Evolutionary conservation across 2,113 vertebrate genomes (phyloP).

Genomic region (Illadopsis cleaveri): DNA sequence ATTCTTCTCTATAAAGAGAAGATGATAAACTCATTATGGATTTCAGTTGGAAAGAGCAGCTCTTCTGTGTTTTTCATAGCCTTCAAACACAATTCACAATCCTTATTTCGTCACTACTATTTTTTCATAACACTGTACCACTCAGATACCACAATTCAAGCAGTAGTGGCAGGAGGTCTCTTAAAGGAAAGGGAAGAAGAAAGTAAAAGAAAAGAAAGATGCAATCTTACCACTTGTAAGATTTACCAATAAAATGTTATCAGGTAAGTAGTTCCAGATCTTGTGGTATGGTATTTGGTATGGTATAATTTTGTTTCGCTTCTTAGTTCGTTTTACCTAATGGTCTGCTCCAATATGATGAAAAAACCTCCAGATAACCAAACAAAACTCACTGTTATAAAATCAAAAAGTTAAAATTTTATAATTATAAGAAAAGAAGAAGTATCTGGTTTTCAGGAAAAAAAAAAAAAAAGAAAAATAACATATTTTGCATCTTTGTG

Average conservation of each 20-base stretch:
- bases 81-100: neutral
- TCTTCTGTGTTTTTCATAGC: neutral
- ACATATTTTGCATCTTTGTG: neutral
- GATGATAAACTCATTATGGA: neutral
- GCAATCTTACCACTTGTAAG: neutral
- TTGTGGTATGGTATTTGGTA: neutral
- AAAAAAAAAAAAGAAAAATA: neutral
- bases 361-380: neutral
- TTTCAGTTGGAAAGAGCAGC: neutral
- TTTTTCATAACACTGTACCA: neutral
- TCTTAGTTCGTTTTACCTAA: neutral
- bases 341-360: neutral
- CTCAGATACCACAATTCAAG: neutral
- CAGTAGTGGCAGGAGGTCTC: neutral
- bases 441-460: neutral
- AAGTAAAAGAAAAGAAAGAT: neutral
- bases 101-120: neutral
- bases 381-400: neutral
- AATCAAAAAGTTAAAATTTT: neutral
- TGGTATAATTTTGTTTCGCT: fast-evolving
- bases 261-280: neutral
- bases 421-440: neutral
- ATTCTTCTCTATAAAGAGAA: neutral
- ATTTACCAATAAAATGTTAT: neutral
- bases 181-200: neutral